Conservation (phyloP, 92 coral and sea anemone species). For the Porites rus region DNA sequence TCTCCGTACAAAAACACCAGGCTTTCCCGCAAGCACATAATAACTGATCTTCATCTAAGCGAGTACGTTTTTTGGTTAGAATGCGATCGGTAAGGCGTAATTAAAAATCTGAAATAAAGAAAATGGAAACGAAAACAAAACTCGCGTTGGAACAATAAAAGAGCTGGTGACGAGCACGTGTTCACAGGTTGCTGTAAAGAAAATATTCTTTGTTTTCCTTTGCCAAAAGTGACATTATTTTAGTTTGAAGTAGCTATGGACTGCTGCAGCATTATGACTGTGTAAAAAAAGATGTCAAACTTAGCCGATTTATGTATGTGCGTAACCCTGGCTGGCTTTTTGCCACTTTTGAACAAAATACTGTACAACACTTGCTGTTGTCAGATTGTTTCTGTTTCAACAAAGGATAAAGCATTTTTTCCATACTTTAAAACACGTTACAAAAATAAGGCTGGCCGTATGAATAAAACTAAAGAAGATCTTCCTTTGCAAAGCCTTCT, state of each 20-base stretch:
- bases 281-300: neutral
- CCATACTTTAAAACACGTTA: neutral
- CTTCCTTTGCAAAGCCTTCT: neutral
- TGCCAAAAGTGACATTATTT: neutral
- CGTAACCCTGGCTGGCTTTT: constrained; percentile 7
- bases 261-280: neutral
- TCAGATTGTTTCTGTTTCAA: neutral
- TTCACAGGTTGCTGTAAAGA: constrained; percentile 34
- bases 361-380: neutral
- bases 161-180: constrained; percentile 45
- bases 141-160: neutral
- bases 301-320: neutral
- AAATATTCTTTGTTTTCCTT: constrained; percentile 23
- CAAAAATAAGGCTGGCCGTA: neutral
- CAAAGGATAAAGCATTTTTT: constrained; percentile 7
- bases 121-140: constrained; percentile 13
- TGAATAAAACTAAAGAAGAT: neutral
- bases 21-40: constrained; percentile 3
- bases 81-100: neutral
- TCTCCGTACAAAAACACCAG: constrained; percentile 6
- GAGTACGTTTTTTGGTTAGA: neutral
- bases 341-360: constrained; percentile 24
- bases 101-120: neutral
- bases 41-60: neutral
- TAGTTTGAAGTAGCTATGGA: neutral